phyloP scores from a whole-genome alignment of 2,113 vertebrate genomes.

The Sorex araneus region DNA sequence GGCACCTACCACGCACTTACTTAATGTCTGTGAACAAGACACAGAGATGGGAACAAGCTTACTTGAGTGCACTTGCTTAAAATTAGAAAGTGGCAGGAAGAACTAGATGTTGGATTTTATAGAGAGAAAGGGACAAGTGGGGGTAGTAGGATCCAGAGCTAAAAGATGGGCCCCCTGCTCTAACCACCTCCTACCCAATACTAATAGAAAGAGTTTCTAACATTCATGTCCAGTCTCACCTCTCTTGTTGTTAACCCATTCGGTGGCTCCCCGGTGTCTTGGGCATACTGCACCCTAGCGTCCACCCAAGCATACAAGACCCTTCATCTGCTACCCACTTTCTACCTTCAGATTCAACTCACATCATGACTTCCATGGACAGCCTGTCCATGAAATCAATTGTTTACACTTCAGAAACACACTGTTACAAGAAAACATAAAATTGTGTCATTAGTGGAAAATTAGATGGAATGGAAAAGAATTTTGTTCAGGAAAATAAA shows the following conservation, averaged over 20 bases:
- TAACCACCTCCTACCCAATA: background rate
- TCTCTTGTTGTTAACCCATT: constrained; percentile 7
- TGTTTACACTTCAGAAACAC: background rate
- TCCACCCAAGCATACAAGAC: background rate
- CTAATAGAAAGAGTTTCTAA: constrained; percentile 10
- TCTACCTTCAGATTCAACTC: background rate
- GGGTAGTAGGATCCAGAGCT: background rate
- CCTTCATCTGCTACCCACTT: background rate
- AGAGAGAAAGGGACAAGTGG: background rate
- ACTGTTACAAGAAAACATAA: too few species aligned
- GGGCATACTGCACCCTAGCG: background rate
- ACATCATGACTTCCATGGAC: background rate
- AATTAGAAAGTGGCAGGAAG: background rate
- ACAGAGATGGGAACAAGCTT: constrained; percentile 1
- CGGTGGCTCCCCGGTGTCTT: background rate
- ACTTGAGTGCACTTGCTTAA: constrained; percentile 1
- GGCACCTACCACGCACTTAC: background rate
- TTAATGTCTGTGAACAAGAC: background rate
- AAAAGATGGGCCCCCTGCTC: background rate
- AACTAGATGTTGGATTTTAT: background rate
- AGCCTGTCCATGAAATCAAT: background rate
- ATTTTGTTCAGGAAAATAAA: too few species aligned
- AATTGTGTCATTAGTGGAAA: too few species aligned
- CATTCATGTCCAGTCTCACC: background rate
- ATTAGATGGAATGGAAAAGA: too few species aligned